Evolutionary conservation across 1,140 invertebrate species (phyloP).

Genomic region (Doryteuthis pealeii): DNA sequence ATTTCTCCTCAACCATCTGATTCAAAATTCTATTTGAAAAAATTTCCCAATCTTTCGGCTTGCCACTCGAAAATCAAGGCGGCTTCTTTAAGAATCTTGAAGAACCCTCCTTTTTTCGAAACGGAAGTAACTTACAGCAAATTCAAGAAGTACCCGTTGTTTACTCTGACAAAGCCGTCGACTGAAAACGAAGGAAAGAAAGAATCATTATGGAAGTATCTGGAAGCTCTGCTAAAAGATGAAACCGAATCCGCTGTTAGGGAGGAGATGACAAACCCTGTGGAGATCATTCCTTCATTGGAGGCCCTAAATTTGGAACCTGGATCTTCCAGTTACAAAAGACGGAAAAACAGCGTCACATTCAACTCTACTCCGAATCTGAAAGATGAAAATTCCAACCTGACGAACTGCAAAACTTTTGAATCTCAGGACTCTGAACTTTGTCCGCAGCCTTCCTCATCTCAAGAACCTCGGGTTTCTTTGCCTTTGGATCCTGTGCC

Average conservation of each 20-base stretch:
- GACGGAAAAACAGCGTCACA: not conserved
- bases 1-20: too few relatives aligned
- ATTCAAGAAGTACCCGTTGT: not conserved
- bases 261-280: not conserved
- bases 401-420: not conserved
- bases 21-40: too few relatives aligned
- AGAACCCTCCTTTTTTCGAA: not conserved
- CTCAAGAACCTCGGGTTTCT: not conserved
- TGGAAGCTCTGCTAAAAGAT: not conserved
- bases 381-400: not conserved
- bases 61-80: too few relatives aligned
- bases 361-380: not conserved
- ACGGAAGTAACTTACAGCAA: not conserved
- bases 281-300: not conserved
- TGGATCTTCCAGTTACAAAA: not conserved
- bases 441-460: not conserved
- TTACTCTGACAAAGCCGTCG: not conserved
- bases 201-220: not conserved
- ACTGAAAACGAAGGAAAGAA: not conserved
- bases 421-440: not conserved
- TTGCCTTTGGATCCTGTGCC: not conserved
- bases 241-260: not conserved
- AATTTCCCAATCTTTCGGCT: too few relatives aligned
- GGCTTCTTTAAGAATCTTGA: too few relatives aligned
- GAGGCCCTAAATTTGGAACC: not conserved